Percentiles rank a stretch among this genome's conserved stretches.
These are phyloP conservation scores for Seriola aureovittata DNA, from an alignment of 2,113 vertebrate species.

Conservation along the genomic window DNA sequence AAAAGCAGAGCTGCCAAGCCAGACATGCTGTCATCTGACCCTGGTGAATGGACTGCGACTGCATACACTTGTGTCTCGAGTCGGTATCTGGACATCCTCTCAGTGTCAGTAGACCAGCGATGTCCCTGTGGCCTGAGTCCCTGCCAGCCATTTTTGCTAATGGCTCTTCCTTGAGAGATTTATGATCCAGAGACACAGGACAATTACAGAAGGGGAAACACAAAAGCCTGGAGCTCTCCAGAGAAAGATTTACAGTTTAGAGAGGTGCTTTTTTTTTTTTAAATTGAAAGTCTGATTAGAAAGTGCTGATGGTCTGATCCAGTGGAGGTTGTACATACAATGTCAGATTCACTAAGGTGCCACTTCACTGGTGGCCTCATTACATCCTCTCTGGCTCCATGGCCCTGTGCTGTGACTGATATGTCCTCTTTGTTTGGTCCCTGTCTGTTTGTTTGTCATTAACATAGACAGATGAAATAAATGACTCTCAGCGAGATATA, in stretches of 20 bases:
- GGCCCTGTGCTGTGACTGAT: slow-evolving; percentile 38
- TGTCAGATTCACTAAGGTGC: slow-evolving; percentile 65
- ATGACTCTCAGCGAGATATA: slow-evolving; percentile 54
- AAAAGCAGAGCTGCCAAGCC: slow-evolving; percentile 58
- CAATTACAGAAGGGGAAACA: slow-evolving; percentile 81
- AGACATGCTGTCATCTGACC: slow-evolving; percentile 73
- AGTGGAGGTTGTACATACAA: slow-evolving; percentile 51
- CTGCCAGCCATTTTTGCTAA: slow-evolving; percentile 77
- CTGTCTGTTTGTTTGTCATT: slow-evolving; percentile 35
- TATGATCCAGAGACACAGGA: slow-evolving; percentile 75
- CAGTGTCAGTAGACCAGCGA: slow-evolving; percentile 40
- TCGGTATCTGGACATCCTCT: slow-evolving; percentile 73
- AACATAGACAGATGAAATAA: slow-evolving; percentile 48
- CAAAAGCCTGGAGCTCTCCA: slow-evolving; percentile 59
- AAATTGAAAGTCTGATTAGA: slow-evolving; percentile 79
- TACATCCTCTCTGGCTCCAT: slow-evolving; percentile 38
- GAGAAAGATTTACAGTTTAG: slow-evolving; percentile 76
- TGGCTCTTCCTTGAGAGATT: slow-evolving; percentile 77
- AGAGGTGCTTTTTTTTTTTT: slow-evolving; percentile 71
- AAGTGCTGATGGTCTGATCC: slow-evolving; percentile 69
- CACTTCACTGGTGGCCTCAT: slow-evolving; percentile 62
- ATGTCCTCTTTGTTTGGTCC: slow-evolving; percentile 60
- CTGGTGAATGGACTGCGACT: slow-evolving; percentile 37
- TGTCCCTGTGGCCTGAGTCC: slow-evolving; percentile 56
- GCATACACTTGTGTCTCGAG: slow-evolving; percentile 47